Conservation (phyloP, 2,113 vertebrate species). For the Lipophrys pholis region DNA sequence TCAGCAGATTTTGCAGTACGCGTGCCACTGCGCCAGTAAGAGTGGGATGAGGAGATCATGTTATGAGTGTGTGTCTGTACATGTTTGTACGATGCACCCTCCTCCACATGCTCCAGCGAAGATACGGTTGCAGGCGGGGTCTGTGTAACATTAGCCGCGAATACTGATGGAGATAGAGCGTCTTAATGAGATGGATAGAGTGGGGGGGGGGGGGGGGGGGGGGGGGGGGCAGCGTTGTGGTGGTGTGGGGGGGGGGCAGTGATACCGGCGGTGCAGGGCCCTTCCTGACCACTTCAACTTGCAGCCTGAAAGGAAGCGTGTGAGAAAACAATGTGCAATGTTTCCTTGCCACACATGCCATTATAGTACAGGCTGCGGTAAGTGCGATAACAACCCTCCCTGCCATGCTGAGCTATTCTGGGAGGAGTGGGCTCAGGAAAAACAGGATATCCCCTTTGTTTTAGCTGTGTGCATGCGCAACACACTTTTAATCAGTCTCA, state of each 20-base stretch:
- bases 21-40: slow-evolving; percentile 8
- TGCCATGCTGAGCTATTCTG: slow-evolving; percentile 72
- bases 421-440: slow-evolving; percentile 71
- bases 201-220: slow-evolving; percentile 6
- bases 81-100: slow-evolving; percentile 44
- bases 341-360: slow-evolving; percentile 66
- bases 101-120: slow-evolving; percentile 20
- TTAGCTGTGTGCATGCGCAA: slow-evolving; percentile 39
- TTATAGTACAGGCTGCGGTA: slow-evolving; percentile 58
- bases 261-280: slow-evolving; percentile 23
- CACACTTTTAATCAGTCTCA: slow-evolving; percentile 16
- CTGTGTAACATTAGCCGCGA: slow-evolving; percentile 38
- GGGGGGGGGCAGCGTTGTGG: slow-evolving; percentile 32
- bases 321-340: slow-evolving; percentile 67
- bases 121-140: slow-evolving; percentile 31
- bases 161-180: slow-evolving; percentile 42
- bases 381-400: slow-evolving; percentile 63
- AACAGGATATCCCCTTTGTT: slow-evolving; percentile 80
- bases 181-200: slow-evolving; percentile 39
- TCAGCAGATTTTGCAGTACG: slow-evolving; percentile 18
- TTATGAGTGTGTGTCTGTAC: slow-evolving; percentile 42
- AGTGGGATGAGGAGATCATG: slow-evolving; percentile 20
- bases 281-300: slow-evolving; percentile 10
- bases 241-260: slow-evolving; percentile 25
- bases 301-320: slow-evolving; percentile 60